Evolutionary conservation across 1,140 invertebrate genomes (phyloP), one percentile per base, ranked within the genome.

Genomic region (Pissodes strobi): DNA sequence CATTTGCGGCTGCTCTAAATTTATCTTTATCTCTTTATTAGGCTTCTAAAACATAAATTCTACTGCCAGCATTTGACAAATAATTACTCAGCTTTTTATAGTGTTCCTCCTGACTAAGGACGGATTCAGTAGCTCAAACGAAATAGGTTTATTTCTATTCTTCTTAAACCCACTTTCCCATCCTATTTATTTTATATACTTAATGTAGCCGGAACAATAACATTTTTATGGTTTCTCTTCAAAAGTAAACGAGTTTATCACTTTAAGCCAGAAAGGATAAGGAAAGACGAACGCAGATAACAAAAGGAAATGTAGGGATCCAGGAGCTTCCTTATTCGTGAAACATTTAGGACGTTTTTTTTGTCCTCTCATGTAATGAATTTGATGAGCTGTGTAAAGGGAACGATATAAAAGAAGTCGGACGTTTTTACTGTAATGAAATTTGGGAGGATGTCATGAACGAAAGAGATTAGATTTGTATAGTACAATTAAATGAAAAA

Each of bases 221-320:
- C 57, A 37, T 19, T 60, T 60, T 58, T 60, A 60, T 38, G 46
- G 43, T 49, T 37, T 21, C 45, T 13, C 22, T 38, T 9, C 27
- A 37, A 49, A 48, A 60, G 43, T 34, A 60, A 60, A 60, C 39
- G 43, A 60, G 45, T 48, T 58, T 58, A 58, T 45, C 21, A 30
- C 55, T 45, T 58, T 49, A 49, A 49, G 43, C 43, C 15, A n/a
- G 17, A 38, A 49, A 17, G 19, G 18, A 38, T 21, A 49, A 23
- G 43, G n/a, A 8, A 6, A 39, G 52, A 55, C 18, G 27, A 57
- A 27, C 23, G 27, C 10, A 23, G 27, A 60, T 60, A 60, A 48
- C 43, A 49, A 48, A 60, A 49, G 34, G 30, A 49, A 39, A 41
- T 41, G 38, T 41, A 41, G 6, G 1, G 17, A 2, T 15, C 6